Evolutionary conservation across 2,113 vertebrate species (phyloP).

Genomic region (Anarrhichthys ocellatus): DNA sequence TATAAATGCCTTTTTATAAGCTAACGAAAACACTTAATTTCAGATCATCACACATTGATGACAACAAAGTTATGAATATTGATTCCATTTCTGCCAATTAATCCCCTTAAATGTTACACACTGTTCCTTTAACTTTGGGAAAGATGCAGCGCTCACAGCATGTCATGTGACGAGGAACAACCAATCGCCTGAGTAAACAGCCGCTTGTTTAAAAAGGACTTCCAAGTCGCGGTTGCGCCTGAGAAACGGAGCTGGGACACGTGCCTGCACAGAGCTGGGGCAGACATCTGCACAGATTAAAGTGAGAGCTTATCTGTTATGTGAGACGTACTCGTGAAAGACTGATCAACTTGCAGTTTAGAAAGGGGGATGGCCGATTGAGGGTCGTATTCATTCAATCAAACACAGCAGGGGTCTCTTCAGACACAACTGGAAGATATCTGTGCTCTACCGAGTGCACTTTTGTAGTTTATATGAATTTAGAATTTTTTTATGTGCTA

Average conservation of each 20-base stretch:
- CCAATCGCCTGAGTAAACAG: background rate
- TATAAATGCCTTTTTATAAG: no score
- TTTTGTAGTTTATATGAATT: background rate
- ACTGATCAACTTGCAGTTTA: background rate
- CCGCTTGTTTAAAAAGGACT: background rate
- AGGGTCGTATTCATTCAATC: background rate
- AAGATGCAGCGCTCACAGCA: background rate
- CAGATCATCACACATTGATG: background rate
- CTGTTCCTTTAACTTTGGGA: background rate
- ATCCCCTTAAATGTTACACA: background rate
- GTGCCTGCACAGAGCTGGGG: background rate
- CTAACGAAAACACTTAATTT: background rate
- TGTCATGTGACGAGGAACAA: background rate
- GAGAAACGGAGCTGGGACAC: background rate
- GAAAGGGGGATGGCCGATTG: background rate
- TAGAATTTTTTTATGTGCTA: no score
- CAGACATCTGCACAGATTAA: background rate
- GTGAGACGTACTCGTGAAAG: background rate
- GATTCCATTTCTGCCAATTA: background rate
- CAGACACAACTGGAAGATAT: background rate
- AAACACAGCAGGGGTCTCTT: background rate
- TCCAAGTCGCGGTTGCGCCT: background rate
- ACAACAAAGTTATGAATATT: background rate
- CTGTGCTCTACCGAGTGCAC: background rate
- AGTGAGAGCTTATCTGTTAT: background rate